phyloP scores from a whole-genome alignment of 2,797 vertebrate species.

The Anas bernieri region DNA sequence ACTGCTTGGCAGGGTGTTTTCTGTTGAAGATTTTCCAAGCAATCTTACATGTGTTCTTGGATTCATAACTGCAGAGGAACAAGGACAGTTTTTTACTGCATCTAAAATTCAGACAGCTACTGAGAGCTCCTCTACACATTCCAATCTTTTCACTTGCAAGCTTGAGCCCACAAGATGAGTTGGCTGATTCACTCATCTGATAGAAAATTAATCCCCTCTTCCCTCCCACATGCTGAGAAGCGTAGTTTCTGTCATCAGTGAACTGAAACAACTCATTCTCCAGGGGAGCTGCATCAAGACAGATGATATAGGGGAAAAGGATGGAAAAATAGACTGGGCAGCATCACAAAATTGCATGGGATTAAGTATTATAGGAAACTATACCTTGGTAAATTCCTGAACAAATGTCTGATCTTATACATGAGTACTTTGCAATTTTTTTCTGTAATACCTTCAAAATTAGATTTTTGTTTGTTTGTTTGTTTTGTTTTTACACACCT shows the following conservation, averaged over 20 bases:
- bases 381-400: neutral
- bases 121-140: neutral
- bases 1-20: neutral
- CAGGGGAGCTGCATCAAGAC: neutral
- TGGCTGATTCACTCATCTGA: neutral
- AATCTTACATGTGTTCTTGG: neutral
- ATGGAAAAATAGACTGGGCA: neutral
- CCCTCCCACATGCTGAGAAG: neutral
- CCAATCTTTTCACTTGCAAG: neutral
- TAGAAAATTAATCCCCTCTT: slow-evolving; percentile 5
- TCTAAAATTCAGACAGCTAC: neutral
- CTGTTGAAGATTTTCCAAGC: neutral
- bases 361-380: neutral
- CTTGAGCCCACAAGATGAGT: neutral
- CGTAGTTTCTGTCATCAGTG: neutral
- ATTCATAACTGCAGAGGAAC: neutral
- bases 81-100: neutral
- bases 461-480: neutral
- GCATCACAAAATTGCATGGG: neutral
- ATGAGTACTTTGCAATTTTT: neutral
- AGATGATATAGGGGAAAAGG: neutral
- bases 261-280: neutral
- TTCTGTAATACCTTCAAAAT: neutral
- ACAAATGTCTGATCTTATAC: neutral
- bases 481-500: neutral